Conservation (phyloP, 2,888 invertebrate species). For the Eulithis prunata region DNA sequence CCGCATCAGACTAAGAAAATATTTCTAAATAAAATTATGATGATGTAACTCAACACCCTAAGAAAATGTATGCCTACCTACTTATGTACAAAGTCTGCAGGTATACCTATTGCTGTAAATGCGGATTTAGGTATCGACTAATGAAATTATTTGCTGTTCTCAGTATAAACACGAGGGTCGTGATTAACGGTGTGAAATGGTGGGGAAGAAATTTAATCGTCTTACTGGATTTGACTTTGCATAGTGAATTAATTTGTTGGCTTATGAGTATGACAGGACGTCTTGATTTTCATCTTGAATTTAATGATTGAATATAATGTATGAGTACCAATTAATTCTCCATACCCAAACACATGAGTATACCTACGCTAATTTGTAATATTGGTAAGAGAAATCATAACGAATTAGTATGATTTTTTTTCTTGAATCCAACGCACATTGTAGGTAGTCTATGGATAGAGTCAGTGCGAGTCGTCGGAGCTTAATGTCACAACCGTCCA, state of each 20-base stretch:
- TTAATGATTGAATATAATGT: constrained; percentile 15
- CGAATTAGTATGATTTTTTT: too few species aligned
- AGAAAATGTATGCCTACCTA: background rate
- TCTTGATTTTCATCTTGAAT: constrained; percentile 30
- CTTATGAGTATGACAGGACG: constrained; percentile 32
- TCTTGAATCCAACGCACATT: too few species aligned
- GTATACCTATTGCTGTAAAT: constrained; percentile 23
- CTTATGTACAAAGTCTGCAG: background rate
- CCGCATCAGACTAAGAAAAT: too few species aligned
- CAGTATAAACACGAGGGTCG: constrained; percentile 60
- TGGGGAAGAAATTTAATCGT: constrained; percentile 63
- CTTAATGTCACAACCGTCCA: too few species aligned
- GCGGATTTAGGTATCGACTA: constrained; percentile 62
- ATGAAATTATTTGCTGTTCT: constrained; percentile 73
- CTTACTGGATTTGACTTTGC: constrained; percentile 60
- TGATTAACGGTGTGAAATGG: constrained; percentile 69
- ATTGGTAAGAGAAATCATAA: too few species aligned
- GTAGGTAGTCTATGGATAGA: too few species aligned
- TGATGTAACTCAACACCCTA: background rate
- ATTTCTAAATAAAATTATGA: too few species aligned
- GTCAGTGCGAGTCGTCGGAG: too few species aligned
- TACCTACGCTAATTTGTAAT: too few species aligned
- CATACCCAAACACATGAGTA: too few species aligned
- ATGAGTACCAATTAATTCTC: background rate
- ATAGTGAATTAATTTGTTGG: constrained; percentile 59